Evolutionary conservation across 2,113 vertebrate species (phyloP), one percentile per base, ranked within the genome.

Genomic region (Gracilinanus agilis): DNA sequence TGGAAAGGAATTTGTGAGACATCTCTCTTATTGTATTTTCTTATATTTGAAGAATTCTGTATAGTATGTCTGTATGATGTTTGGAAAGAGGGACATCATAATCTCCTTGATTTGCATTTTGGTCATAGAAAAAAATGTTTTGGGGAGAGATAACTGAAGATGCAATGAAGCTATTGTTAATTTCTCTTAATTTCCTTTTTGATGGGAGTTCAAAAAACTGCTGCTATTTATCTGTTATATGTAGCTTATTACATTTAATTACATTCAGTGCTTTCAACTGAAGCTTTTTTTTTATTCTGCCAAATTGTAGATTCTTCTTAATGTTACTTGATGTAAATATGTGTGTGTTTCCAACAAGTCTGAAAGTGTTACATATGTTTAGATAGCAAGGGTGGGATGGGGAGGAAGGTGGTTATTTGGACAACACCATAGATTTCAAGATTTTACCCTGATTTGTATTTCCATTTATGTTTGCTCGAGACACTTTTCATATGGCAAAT

Each of bases 261-360:
- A 95, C 93, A 90, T 88, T 53, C n/a, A 90, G 90, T 95, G 96
- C 97, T 98, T 97, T 96, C 97, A 98, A 95, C 97, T 98, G 97
- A 98, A 97, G 96, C 94, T 95, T 98, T 98, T 98, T 94, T 98
- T 98, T 98, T 97, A 83, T 96, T 98, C 96, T 98, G 98, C 97
- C 98, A 98, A 98, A 98, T 97, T 96, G 97, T 98, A 98, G 98
- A 97, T 97, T 97, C 94, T 95, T 98, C 96, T 98, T 97, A 98
- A 97, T 98, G 96, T 98, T 96, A 96, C 95, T 98, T 97, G 94
- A 96, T 99, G 98, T 99, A 99, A 99, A 98, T 98, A 98, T 94
- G 95, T 91, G 98, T 99, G 98, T 99, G 98, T 99, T 98, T 97
- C 98, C 98, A 99, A 98, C 99, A 98, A 98, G 98, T 99, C 98